Percentiles rank a stretch among this genome's conserved stretches.
Conservation (phyloP, 2,113 vertebrate genomes). For the Myotis lucifugus region DNA sequence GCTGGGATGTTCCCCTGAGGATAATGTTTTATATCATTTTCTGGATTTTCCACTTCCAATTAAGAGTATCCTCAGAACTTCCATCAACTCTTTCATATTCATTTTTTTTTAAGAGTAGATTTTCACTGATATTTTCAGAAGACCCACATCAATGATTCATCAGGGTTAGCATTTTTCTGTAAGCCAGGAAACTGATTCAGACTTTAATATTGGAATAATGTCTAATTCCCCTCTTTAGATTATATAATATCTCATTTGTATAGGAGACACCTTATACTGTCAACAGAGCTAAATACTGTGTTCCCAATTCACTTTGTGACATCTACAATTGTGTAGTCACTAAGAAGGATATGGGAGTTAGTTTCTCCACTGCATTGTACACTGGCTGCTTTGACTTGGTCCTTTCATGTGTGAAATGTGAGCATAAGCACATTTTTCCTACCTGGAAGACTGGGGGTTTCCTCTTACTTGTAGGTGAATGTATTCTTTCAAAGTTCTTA, state of each 20-base stretch:
- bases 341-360: background rate
- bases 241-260: background rate
- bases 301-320: background rate
- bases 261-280: background rate
- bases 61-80: background rate
- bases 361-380: background rate
- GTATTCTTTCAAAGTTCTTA: background rate
- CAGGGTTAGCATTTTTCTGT: background rate
- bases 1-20: background rate
- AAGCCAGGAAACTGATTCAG: background rate
- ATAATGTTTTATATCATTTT: background rate
- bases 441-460: background rate
- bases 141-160: background rate
- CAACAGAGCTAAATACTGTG: background rate
- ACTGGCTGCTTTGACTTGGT: background rate
- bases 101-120: background rate
- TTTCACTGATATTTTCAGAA: background rate
- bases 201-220: background rate
- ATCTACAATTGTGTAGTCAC: background rate
- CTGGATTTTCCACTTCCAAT: background rate
- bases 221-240: background rate
- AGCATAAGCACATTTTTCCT: background rate
- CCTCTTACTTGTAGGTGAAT: background rate
- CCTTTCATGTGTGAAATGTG: background rate
- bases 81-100: background rate